Base-by-base conservation (phyloP, 2,113 vertebrate species). In the Oenanthe oenanthe region DNA sequence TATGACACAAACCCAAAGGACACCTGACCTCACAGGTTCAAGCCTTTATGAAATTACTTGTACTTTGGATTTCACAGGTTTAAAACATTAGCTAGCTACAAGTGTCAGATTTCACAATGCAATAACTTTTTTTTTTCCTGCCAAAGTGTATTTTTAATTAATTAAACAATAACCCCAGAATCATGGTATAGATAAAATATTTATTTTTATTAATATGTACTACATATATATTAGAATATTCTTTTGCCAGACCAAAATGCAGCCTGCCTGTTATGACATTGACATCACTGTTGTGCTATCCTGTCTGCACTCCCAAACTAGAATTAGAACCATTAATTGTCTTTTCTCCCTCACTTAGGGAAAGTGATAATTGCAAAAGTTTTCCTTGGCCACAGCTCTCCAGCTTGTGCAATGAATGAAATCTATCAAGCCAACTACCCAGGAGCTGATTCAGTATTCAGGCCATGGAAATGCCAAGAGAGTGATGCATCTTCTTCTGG, bases 341-440 rank as follows among this genome's bases (percentile, higher is more conserved):
- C 82, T 71, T 94, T 51, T 88, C 78, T 92, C 71, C 80, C 79
- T 80, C 50, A 34, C 32, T 91, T 80, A 99, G 98, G 98, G 71
- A 98, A 98, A 96, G 89, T 98, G 63, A 96, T 98, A 58, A 94
- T 98, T 95, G 97, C 98, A 83, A 98, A 99, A 96, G 98, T 98
- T 93, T 99, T 98, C 53, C 96, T 99, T 93, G 98, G 98, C 48
- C 95, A 85, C 74, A 98, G 98, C 73, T 79, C 93, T 90, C 96
- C 97, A 38, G 88, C 97, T 73, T 65, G 5, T 73, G 97, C 97
- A 32, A 88, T 91, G 56, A 96, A 98, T 53, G 85, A 77, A 3
- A 79, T 98, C 60, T 95, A 93, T 54, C 95, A 95, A 80, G 92
- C 87, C 75, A 97, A 85, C 86, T 98, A 98, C 56, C 96, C 98